These are phyloP conservation scores for Globia sparganii DNA, from an alignment of 2,888 invertebrate genomes.

Conservation along the genomic window DNA sequence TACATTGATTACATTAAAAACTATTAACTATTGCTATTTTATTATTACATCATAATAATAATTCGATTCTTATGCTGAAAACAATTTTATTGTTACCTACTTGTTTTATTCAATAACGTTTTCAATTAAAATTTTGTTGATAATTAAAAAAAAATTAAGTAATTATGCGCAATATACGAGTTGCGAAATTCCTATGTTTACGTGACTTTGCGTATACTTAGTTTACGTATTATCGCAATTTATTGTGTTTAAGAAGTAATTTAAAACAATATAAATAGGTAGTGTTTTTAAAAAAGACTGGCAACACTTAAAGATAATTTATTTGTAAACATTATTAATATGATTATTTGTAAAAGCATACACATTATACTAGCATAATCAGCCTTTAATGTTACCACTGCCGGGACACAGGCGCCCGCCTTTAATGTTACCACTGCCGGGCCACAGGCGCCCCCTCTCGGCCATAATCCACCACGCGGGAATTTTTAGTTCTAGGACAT, in stretches of 20 bases:
- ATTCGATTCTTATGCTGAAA: background rate
- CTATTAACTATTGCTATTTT: conserved; percentile 3
- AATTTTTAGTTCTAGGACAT: too few relatives aligned
- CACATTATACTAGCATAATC: background rate
- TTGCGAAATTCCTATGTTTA: background rate
- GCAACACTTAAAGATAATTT: background rate
- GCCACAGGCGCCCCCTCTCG: too few relatives aligned
- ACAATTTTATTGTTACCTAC: background rate
- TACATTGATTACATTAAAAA: conserved; percentile 1
- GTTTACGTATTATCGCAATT: too few relatives aligned
- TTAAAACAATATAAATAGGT: background rate
- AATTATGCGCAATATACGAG: background rate
- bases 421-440: too few relatives aligned
- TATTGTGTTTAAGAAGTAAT: background rate
- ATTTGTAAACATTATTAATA: background rate
- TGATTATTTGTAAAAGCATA: background rate
- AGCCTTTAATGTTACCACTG: too few relatives aligned
- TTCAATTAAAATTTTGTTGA: conserved; percentile 8
- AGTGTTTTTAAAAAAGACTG: background rate
- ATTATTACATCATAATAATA: background rate
- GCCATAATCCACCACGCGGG: too few relatives aligned
- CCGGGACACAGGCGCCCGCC: too few relatives aligned
- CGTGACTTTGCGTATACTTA: background rate
- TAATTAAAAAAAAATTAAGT: background rate
- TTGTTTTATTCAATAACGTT: background rate